Evolutionary conservation across 2,888 invertebrate genomes (phyloP).

Genomic region (Drosophila subquinaria): DNA sequence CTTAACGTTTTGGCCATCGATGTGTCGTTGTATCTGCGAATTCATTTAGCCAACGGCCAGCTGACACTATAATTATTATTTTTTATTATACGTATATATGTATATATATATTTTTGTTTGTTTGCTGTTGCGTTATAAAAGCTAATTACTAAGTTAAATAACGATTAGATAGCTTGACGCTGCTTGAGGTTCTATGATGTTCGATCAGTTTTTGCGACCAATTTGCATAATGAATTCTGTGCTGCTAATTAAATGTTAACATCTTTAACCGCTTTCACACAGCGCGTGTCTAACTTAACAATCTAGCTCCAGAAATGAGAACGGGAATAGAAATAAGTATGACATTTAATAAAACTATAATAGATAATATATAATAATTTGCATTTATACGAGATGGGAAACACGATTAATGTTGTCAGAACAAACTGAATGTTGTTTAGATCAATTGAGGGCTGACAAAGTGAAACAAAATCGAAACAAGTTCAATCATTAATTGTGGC

Average conservation of each 20-base stretch:
- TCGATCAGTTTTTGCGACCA: constrained; percentile 44
- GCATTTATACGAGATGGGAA: constrained; percentile 8
- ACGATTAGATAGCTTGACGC: constrained; percentile 58
- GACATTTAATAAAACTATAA: constrained; percentile 16
- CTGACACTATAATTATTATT: constrained; percentile 40
- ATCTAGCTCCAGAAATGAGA: constrained; percentile 5
- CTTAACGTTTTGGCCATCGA: constrained; percentile 30
- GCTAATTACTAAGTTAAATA: constrained; percentile 75
- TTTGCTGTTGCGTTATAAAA: constrained; percentile 41
- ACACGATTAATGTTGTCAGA: background rate
- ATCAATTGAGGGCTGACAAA: constrained; percentile 31
- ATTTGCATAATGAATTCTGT: constrained; percentile 75
- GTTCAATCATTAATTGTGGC: constrained; percentile 28
- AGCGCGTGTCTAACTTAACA: constrained; percentile 59
- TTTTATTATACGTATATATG: constrained; percentile 26
- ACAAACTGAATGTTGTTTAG: background rate
- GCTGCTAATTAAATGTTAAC: constrained; percentile 59
- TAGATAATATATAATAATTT: constrained; percentile 16
- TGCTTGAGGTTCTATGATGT: constrained; percentile 28
- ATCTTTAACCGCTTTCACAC: constrained; percentile 61
- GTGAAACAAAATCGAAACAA: constrained; percentile 19
- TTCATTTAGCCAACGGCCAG: constrained; percentile 44
- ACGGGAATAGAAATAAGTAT: constrained; percentile 24
- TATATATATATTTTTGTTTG: constrained; percentile 24
- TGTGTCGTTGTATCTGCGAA: constrained; percentile 30